Evolutionary conservation across 53 echinoderm and acorn worm genomes (phyloP).

Genomic region (Patiria pectinifera): DNA sequence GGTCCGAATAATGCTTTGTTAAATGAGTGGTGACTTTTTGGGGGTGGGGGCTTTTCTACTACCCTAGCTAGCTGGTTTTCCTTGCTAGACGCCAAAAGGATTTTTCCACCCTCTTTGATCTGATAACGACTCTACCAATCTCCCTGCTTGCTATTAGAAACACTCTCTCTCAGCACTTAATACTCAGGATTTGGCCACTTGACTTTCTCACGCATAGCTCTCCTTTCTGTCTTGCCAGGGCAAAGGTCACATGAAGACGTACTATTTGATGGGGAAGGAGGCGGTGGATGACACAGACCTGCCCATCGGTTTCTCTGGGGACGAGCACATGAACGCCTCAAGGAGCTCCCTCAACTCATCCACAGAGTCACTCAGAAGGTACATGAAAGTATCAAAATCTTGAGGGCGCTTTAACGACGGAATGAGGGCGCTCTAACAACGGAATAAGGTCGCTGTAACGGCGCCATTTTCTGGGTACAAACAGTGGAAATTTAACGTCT

Average conservation of each 20-base stretch:
- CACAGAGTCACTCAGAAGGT: constrained; percentile 49
- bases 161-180: background rate
- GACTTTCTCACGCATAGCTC: background rate
- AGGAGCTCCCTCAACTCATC: constrained; percentile 54
- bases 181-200: background rate
- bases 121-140: too few relatives aligned
- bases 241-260: constrained; percentile 95
- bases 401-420: background rate
- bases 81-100: too few relatives aligned
- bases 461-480: too few relatives aligned
- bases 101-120: too few relatives aligned
- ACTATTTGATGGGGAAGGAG: constrained; percentile 80
- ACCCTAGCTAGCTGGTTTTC: too few relatives aligned
- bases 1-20: too few relatives aligned
- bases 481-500: too few relatives aligned
- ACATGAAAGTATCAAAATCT: background rate
- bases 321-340: constrained; percentile 22
- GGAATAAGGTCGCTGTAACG: too few relatives aligned
- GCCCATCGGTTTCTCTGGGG: constrained; percentile 15
- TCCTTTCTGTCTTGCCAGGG: constrained; percentile 65
- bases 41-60: too few relatives aligned
- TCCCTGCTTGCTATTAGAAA: too few relatives aligned
- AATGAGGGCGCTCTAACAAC: too few relatives aligned
- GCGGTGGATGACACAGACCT: constrained; percentile 41
- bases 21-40: too few relatives aligned